Base-by-base conservation (phyloP, 1,140 invertebrate species). In the Drosophila melanica region DNA sequence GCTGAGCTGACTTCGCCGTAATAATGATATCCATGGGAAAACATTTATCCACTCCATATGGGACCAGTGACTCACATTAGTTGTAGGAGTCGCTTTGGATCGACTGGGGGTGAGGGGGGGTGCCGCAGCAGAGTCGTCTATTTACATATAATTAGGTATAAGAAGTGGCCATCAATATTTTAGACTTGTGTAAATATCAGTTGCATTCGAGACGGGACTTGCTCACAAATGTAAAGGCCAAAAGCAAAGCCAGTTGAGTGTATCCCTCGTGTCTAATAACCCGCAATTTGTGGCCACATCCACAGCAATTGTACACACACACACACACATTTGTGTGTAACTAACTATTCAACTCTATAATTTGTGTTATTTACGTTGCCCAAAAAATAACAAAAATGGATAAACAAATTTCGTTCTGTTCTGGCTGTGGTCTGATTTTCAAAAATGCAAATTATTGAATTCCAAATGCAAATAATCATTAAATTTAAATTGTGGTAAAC, bases 11-110 rank as follows among this genome's bases (percentile, higher is more conserved):
- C 53, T 58, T 39, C 37, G 50, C 12, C 70, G 84, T 79, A 84
- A 87, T 66, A 57, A 65, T 89, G 79, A 89, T 89, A 89, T 84
- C 84, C 84, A 89, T 89, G 84, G 84, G 84, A 89, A 89, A 77
- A 79, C 62, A 27, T 66, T 47, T 48, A 41, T 41, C 18, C 51
- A n/a, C 33, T 69, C 33, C 64, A 67, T 58, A 39, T 67, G 64
- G 54, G 42, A 18, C 59, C 63, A 72, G 39, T 72, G 63, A 72
- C n/a, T 67, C 69, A 72, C 47, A 53, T 58, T 48, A 45, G 51
- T 16, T 16, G 20, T 9, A 27, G 10, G 4, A 27, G 33, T 35
- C 33, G 7, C 33, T 27, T 7, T 0, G 27, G 5, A 0, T 27
- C 27, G 27, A 6, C 0, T 27, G 1, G 3, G 27, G 3, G n/a